Conservation (phyloP, 2,888 invertebrate genomes). For the Pegoplata infirma region DNA sequence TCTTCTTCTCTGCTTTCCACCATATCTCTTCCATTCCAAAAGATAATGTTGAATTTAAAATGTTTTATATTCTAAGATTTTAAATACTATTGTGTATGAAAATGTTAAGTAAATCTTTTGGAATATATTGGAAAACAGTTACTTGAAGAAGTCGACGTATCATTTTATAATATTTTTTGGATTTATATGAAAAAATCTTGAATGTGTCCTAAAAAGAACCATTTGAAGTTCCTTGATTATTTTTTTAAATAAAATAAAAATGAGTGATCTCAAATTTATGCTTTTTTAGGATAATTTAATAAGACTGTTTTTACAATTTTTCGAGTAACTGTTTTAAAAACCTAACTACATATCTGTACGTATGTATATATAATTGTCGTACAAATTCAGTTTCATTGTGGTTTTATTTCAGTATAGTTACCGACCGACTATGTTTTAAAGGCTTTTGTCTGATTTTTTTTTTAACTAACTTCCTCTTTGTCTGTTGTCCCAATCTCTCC, state of each 20-base stretch:
- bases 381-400: slow-evolving; percentile 35
- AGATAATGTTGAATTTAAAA: slow-evolving; percentile 2
- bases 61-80: slow-evolving; percentile 14
- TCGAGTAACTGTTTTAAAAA: not conserved
- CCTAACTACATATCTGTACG: too few species aligned
- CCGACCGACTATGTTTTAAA: slow-evolving; percentile 1
- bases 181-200: too few species aligned
- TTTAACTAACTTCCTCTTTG: not conserved
- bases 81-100: slow-evolving; percentile 20
- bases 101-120: not conserved
- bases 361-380: slow-evolving; percentile 21
- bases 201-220: too few species aligned
- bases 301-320: too few species aligned
- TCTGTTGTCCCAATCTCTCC: not conserved
- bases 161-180: not conserved
- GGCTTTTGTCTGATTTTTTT: slow-evolving; percentile 27
- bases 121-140: not conserved
- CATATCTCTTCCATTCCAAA: not conserved
- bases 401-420: slow-evolving; percentile 36
- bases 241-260: too few species aligned
- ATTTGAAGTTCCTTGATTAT: too few species aligned
- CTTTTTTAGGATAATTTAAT: too few species aligned
- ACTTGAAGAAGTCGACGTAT: not conserved
- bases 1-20: not conserved
- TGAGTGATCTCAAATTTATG: too few species aligned